A percentile compares a stretch with the other conserved stretches of the same genome.
Evolutionary conservation across 1,140 invertebrate genomes (phyloP).

Genomic region (Phymastichus coffea): DNA sequence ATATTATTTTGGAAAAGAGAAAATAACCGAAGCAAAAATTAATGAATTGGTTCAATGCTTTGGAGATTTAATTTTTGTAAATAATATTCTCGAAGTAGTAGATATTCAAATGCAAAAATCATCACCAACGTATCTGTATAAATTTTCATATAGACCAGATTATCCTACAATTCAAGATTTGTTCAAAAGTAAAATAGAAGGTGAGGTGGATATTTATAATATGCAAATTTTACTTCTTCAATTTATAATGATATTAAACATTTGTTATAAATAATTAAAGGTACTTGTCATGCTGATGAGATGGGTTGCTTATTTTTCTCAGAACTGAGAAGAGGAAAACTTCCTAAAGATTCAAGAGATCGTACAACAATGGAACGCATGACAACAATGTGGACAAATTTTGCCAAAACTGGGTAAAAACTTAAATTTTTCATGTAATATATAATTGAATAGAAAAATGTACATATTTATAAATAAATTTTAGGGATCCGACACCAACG

Average conservation of each 20-base stretch:
- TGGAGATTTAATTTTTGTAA: conserved; percentile 50
- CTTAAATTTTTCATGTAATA: not conserved
- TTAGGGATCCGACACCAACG: conserved; percentile 52
- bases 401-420: conserved; percentile 47
- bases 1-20: conserved; percentile 54
- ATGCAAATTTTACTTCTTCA: conserved; percentile 3
- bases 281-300: conserved; percentile 40
- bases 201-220: conserved; percentile 22
- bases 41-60: conserved; percentile 44
- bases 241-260: conserved; percentile 3
- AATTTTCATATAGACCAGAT: conserved; percentile 44
- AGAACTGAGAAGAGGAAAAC: not conserved
- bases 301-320: conserved; percentile 33
- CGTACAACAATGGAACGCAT: conserved; percentile 36
- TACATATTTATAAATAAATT: not conserved
- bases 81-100: conserved; percentile 44
- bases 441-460: not conserved
- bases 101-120: conserved; percentile 43
- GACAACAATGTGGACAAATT: conserved; percentile 51
- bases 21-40: conserved; percentile 35
- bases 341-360: conserved; percentile 33
- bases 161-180: conserved; percentile 19
- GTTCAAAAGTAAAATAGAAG: conserved; percentile 23
- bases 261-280: conserved; percentile 26
- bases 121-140: conserved; percentile 51